These are phyloP conservation scores for Epinotia ramella DNA, from an alignment of 2,888 invertebrate genomes.

Conservation along the genomic window DNA sequence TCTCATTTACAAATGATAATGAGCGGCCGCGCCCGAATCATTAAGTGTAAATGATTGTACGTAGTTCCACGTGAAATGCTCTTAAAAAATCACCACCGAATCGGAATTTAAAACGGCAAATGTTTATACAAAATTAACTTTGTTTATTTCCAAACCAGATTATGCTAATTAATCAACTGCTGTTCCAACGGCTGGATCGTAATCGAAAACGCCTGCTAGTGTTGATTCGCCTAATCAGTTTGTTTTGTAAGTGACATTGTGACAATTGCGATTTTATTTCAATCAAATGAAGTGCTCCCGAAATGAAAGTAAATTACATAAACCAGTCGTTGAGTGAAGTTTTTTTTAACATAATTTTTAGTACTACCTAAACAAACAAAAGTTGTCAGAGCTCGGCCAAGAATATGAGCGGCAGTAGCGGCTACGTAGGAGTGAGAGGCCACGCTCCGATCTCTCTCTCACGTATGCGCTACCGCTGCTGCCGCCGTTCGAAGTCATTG, in stretches of 20 bases:
- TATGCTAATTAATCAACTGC: constrained; percentile 72
- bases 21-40: constrained; percentile 77
- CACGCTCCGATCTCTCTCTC: too few species aligned
- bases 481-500: too few species aligned
- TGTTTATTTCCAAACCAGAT: constrained; percentile 69
- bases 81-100: constrained; percentile 62
- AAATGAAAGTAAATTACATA: constrained; percentile 2
- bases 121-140: constrained; percentile 69
- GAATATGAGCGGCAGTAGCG: too few species aligned
- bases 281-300: constrained; percentile 1
- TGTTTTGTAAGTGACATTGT: constrained; percentile 61
- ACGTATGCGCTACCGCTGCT: too few species aligned
- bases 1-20: constrained; percentile 83
- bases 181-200: constrained; percentile 66
- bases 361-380: too few species aligned
- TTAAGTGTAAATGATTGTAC: constrained; percentile 75
- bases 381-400: too few species aligned
- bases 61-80: constrained; percentile 66
- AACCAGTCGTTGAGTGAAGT: not conserved
- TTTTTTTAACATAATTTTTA: too few species aligned
- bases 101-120: constrained; percentile 59
- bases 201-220: constrained; percentile 68
- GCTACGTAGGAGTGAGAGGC: too few species aligned
- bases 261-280: constrained; percentile 46
- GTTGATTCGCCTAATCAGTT: constrained; percentile 74